A percentile compares a stretch with the other conserved stretches of the same genome.
These are phyloP conservation scores for Rhabdornis inornatus DNA, from an alignment of 2,113 vertebrate genomes.

Conservation along the genomic window DNA sequence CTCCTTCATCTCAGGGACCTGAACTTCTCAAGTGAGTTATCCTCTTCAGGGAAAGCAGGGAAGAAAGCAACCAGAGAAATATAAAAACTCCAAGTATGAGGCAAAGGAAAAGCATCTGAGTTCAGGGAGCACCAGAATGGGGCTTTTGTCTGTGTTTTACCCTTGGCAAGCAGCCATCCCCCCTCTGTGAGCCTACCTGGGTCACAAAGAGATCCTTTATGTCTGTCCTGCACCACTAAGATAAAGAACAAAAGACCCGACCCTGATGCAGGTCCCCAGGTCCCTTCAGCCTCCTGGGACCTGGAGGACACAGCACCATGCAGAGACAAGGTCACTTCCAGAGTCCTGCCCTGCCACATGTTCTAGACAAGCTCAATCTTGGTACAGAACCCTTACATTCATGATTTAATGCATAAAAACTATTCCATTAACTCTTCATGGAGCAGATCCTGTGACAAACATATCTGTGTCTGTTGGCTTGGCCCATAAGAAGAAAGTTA, in stretches of 20 bases:
- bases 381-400: neutral
- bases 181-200: constrained; percentile 9
- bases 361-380: neutral
- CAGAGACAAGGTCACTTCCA: neutral
- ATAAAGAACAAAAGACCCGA: neutral
- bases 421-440: neutral
- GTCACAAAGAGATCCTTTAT: constrained; percentile 50
- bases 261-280: neutral
- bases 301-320: neutral
- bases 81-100: neutral
- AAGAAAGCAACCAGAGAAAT: neutral
- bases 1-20: neutral
- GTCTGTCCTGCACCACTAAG: neutral
- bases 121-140: neutral
- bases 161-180: neutral
- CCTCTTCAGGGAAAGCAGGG: neutral
- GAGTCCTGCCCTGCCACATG: neutral
- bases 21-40: neutral
- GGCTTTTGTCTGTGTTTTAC: constrained; percentile 32
- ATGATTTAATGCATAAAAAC: neutral
- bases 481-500: neutral
- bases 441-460: neutral
- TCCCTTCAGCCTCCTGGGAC: neutral
- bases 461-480: neutral
- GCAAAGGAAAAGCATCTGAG: constrained; percentile 5